Conservation (phyloP, 2,797 vertebrate species). For the Acipenser ruthenus region DNA sequence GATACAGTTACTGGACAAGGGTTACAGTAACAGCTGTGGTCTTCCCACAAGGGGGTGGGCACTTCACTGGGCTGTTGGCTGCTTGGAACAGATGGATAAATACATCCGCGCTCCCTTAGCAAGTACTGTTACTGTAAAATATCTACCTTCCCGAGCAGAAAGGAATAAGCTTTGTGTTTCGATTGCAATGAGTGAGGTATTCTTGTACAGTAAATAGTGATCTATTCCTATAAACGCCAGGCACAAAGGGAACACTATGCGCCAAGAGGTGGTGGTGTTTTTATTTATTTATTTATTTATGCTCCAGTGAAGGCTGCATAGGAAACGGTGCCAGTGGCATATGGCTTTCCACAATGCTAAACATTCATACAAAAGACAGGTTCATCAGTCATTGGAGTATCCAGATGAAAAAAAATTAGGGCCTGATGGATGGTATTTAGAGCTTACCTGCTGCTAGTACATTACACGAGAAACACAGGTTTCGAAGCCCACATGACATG, state of each 20-base stretch:
- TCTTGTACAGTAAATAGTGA: not conserved
- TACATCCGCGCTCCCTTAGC: slow-evolving; percentile 28
- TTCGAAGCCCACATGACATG: slow-evolving; percentile 69
- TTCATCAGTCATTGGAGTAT: slow-evolving; percentile 91
- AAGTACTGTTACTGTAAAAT: slow-evolving; percentile 40
- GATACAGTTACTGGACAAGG: slow-evolving; percentile 85
- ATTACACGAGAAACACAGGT: slow-evolving; percentile 77
- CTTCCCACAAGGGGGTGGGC: slow-evolving; percentile 92
- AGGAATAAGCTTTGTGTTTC: slow-evolving; percentile 5
- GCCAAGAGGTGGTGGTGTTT: slow-evolving; percentile 14
- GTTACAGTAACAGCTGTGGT: slow-evolving; percentile 98
- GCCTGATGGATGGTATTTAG: slow-evolving; percentile 92
- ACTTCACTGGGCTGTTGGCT: slow-evolving; percentile 83
- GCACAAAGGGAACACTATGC: slow-evolving; percentile 1
- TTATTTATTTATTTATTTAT: slow-evolving; percentile 20
- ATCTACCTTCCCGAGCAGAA: slow-evolving; percentile 23
- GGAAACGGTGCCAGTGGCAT: slow-evolving; percentile 93
- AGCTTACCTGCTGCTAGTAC: slow-evolving; percentile 92
- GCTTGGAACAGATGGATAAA: slow-evolving; percentile 88
- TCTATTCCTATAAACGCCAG: not conserved
- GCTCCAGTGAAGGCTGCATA: slow-evolving; percentile 53
- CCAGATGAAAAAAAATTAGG: slow-evolving; percentile 74
- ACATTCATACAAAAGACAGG: slow-evolving; percentile 97
- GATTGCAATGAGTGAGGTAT: not conserved
- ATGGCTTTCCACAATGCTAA: slow-evolving; percentile 93